Base-by-base conservation (phyloP, 2,888 invertebrate species). In the Galerucella pusilla region DNA sequence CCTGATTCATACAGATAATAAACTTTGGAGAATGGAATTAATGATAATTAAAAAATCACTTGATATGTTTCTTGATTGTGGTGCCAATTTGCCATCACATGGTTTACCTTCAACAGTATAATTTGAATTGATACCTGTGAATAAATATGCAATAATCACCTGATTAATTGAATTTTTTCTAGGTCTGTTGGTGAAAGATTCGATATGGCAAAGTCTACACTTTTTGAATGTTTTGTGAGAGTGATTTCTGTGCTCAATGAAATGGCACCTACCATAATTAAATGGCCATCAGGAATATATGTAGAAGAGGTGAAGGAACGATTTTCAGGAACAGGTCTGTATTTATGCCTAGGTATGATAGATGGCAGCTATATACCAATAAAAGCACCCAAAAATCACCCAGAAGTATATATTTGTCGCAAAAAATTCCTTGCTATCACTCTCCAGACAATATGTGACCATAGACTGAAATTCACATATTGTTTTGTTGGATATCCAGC, bases 211-310 rank as follows among this genome's bases (percentile, higher is more conserved):
- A 75, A 75, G 60, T 74, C 74, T n/a, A 74, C 72, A 14, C 71
- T 78, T 6, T 73, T 57, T 67, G 54, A 61, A 16, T 76, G 75
- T 70, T 74, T 76, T 70, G 46, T 52, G 28, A 71, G 76, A 35
- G 64, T 42, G 35, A 42, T 42, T 42, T 42, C 7, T 42, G 35
- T 64, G 7, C 28, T 71, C 16, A 42, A 63, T 16, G 20, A 49
- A 11, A 54, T 64, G 20, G 70, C 70, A 49, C 61, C 52, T 25
- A 49, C 45, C 20, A 64, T 76, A 42, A 76, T 78, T 2, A 76
- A 71, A 68, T 79, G 79, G 78, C 78, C 78, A 59, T 61, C 70
- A 70, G 73, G 71, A 20, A 76, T 77, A 25, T 61, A 64, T 61
- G 64, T 71, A 60, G 20, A 35, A 42, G 35, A 9, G 35, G 25